Evolutionary conservation across 1,140 invertebrate genomes (phyloP), one percentile per base, ranked within the genome.

Genomic region (Listronotus bonariensis): DNA sequence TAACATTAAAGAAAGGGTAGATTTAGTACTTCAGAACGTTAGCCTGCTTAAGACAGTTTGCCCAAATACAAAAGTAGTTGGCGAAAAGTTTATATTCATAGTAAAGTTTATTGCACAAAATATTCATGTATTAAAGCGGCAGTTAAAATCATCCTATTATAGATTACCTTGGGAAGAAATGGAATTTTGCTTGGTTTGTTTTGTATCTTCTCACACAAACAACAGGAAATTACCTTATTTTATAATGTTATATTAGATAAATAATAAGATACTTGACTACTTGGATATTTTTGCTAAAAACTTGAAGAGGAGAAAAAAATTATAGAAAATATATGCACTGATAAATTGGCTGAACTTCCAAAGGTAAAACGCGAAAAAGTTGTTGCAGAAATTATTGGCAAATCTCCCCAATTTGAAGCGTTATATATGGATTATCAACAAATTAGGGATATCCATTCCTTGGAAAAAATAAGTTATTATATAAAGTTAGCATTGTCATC

Each of bases 391-490:
- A 68, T 71, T 20, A 38, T 56, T 56, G 32, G 32, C 5, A 49
- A 56, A 10, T 42, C 26, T 58, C 61, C 66, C 54, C 12, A 71
- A 32, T 68, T 71, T 54, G 34, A 32, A 43, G 58, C 52, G 6
- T 59, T 71, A n/a, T 71, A 71, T 51, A 49, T 14, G 5, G 67
- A 68, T 53, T 66, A 61, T 43, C 43, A 68, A 36, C 15, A 54
- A 48, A 57, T 71, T 42, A 56, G 59, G 43, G 69, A 71, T 58
- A 48, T 61, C 12, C 32, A 66, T 59, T 71, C 69, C 18, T 58
- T 71, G 40, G 26, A 66, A 38, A 68, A 65, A 58, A 66, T 68
- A 12, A 15, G 7, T 7, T n/a, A 43, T 11, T 57, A 43, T 43
- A 32, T 42, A 2, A 43, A 57, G 11, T 6, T 49, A 14, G 46